Percentiles rank a stretch among this genome's conserved stretches.
These are phyloP conservation scores for Lucilia sericata DNA, from an alignment of 1,140 invertebrate species.

Conservation along the genomic window DNA sequence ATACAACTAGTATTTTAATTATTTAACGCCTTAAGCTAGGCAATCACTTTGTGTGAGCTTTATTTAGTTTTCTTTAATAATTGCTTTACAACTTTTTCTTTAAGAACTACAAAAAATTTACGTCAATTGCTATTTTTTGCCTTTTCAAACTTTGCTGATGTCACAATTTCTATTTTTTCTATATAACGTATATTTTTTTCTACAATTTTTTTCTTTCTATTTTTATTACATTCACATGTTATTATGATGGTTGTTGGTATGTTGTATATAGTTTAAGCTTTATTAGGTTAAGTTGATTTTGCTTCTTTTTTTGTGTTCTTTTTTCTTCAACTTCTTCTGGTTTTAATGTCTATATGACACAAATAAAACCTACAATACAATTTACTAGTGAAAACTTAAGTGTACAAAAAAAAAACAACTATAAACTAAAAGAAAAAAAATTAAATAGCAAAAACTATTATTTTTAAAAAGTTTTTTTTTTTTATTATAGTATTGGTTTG, in stretches of 20 bases:
- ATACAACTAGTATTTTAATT: too few species aligned
- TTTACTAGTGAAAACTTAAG: background rate
- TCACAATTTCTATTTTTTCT: background rate
- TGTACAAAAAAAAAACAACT: background rate
- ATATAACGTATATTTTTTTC: background rate
- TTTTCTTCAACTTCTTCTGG: too few species aligned
- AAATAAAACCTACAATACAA: constrained; percentile 3
- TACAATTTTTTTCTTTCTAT: background rate
- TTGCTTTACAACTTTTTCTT: background rate
- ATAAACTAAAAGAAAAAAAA: background rate
- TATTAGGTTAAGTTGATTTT: constrained; percentile 27
- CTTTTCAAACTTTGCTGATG: background rate
- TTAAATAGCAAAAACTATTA: background rate
- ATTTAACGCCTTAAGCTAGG: background rate
- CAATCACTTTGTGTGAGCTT: background rate
- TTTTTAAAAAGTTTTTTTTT: background rate
- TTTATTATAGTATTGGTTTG: background rate
- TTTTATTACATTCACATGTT: background rate
- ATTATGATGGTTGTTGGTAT: background rate
- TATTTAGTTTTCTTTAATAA: background rate
- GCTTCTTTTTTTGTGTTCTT: background rate
- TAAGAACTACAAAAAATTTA: background rate
- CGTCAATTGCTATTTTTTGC: background rate
- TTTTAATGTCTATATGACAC: constrained; percentile 3
- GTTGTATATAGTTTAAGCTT: background rate